Conservation (phyloP, 2,797 vertebrate species). For the Sparidentex hasta region DNA sequence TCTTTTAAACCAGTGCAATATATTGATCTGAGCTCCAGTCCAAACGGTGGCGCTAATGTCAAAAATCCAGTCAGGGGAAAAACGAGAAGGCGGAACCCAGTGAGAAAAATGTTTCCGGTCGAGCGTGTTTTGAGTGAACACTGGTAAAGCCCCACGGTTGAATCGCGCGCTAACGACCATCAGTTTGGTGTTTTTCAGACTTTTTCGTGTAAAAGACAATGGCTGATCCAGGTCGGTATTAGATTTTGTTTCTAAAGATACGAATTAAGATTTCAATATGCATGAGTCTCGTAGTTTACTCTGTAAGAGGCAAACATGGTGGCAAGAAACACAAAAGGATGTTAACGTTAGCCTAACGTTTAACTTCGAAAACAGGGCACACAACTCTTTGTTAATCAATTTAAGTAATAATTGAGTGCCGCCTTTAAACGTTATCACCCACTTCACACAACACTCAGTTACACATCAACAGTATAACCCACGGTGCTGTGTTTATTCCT, state of each 20-base stretch:
- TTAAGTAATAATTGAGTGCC: too few species aligned
- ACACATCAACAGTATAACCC: not conserved
- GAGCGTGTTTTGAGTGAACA: conserved; percentile 59
- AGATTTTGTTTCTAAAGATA: not conserved
- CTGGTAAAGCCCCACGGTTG: not conserved
- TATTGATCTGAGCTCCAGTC: not conserved
- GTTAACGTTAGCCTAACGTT: not conserved
- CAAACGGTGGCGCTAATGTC: conserved; percentile 42
- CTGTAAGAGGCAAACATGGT: not conserved
- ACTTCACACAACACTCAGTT: not conserved
- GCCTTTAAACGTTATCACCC: not conserved
- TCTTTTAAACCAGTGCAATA: not conserved
- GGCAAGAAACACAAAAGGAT: not conserved
- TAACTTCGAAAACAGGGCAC: not conserved
- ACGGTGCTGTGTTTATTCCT: not conserved
- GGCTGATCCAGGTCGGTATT: conserved; percentile 64
- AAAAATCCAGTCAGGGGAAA: fast-evolving
- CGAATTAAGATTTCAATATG: fast-evolving
- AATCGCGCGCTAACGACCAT: not conserved
- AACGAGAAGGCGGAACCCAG: conserved; percentile 23
- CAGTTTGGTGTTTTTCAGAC: not conserved
- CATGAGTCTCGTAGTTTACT: fast-evolving
- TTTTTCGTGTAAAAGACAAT: conserved; percentile 27
- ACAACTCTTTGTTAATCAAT: not conserved
- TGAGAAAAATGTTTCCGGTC: conserved; percentile 57